Percentiles rank a stretch among this genome's conserved stretches.
phyloP scores from a whole-genome alignment of 2,797 vertebrate genomes.

The Coregonus sp. region DNA sequence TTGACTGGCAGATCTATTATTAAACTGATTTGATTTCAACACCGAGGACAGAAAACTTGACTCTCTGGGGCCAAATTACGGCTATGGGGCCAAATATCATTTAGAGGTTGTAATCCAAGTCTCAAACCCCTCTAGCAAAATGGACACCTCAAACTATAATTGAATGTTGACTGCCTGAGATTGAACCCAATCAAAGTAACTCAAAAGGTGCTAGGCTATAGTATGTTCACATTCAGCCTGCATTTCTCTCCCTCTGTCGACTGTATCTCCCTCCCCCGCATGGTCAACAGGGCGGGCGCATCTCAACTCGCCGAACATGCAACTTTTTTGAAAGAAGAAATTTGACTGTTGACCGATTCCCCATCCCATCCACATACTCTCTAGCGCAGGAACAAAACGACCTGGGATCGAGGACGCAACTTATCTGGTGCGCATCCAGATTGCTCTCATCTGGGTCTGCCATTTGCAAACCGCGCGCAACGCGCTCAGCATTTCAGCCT shows the following conservation, averaged over 20 bases:
- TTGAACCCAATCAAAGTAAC: neutral
- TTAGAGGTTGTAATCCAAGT: neutral
- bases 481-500: conserved; percentile 44
- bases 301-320: conserved; percentile 43
- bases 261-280: conserved; percentile 60
- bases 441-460: conserved; percentile 51
- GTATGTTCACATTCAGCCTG: conserved; percentile 1
- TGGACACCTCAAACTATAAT: neutral
- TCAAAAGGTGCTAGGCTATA: neutral
- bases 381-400: conserved; percentile 45
- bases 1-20: neutral
- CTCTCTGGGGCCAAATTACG: neutral
- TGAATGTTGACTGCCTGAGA: neutral
- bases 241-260: neutral
- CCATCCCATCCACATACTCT: conserved; percentile 37
- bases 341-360: conserved; percentile 43
- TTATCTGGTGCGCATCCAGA: conserved; percentile 40
- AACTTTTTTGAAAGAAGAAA: conserved; percentile 56
- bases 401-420: conserved; percentile 31
- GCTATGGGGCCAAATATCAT: neutral
- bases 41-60: neutral
- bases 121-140: neutral
- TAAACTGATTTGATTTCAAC: neutral
- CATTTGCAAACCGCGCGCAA: conserved; percentile 30
- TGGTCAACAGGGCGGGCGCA: conserved; percentile 72